Percentiles rank a stretch among this genome's conserved stretches.
Evolutionary conservation across 2,888 invertebrate genomes (phyloP).

Genomic region (Eristalis arbustorum): DNA sequence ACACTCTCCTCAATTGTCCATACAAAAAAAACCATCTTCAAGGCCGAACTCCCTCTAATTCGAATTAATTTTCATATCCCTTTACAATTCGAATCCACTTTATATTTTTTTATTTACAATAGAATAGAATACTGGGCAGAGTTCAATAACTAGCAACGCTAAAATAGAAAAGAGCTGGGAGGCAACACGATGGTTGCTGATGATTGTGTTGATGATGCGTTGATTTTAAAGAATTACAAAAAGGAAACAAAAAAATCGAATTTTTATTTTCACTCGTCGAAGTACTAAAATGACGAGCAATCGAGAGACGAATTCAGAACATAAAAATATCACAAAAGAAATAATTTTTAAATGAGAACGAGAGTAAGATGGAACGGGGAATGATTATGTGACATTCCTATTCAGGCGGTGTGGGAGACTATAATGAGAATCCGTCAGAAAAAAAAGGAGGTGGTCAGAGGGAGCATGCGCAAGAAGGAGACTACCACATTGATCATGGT

Average conservation of each 20-base stretch:
- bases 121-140: slow-evolving; percentile 45
- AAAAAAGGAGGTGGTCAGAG: background rate
- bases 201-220: background rate
- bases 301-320: slow-evolving; percentile 33
- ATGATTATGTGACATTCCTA: slow-evolving; percentile 66
- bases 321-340: slow-evolving; percentile 25
- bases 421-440: background rate
- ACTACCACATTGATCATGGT: slow-evolving; percentile 2
- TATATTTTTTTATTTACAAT: too few species aligned
- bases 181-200: background rate
- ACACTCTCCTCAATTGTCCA: too few species aligned
- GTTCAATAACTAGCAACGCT: slow-evolving; percentile 33
- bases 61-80: too few species aligned
- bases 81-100: too few species aligned
- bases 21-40: too few species aligned
- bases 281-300: slow-evolving; percentile 66
- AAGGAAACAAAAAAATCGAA: slow-evolving; percentile 26
- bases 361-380: slow-evolving; percentile 62
- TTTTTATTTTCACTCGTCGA: slow-evolving; percentile 49
- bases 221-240: background rate
- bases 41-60: too few species aligned
- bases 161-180: slow-evolving; percentile 3
- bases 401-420: slow-evolving; percentile 25
- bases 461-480: background rate
- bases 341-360: slow-evolving; percentile 41